Conservation (phyloP, 2,113 vertebrate genomes). For the Bagarius yarrelli region DNA sequence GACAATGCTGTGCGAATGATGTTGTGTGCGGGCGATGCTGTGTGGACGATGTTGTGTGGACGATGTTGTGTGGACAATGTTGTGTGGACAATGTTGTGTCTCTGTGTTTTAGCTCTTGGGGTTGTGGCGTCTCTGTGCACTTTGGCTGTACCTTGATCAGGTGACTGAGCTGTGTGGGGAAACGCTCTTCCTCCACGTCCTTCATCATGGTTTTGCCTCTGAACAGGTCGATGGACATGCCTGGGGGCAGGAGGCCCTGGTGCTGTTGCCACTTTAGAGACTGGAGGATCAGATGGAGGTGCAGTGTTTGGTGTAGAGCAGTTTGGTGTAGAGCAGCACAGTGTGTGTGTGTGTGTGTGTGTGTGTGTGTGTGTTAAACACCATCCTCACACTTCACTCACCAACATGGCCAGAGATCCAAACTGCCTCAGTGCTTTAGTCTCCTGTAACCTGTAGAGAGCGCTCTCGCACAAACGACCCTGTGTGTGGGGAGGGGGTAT, state of each 20-base stretch:
- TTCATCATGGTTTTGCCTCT: constrained; percentile 95
- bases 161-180: constrained; percentile 91
- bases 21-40: no score
- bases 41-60: no score
- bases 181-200: constrained; percentile 95
- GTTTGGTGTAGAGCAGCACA: not conserved
- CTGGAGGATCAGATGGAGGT: constrained; percentile 59
- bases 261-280: constrained; percentile 98
- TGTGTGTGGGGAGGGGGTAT: not conserved
- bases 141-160: constrained; percentile 85
- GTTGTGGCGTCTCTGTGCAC: not conserved
- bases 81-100: not conserved
- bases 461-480: constrained; percentile 51
- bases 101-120: constrained; percentile 10
- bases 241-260: constrained; percentile 91
- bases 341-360: no score
- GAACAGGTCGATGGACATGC: constrained; percentile 97
- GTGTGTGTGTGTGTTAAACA: no score
- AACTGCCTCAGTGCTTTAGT: constrained; percentile 53
- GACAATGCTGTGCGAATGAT: no score
- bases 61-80: no score
- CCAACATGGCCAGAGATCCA: constrained; percentile 51
- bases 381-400: constrained; percentile 4
- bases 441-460: constrained; percentile 50
- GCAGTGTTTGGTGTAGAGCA: not conserved